These are phyloP conservation scores for Casuarius casuarius DNA, from an alignment of 2,113 vertebrate genomes.

Conservation along the genomic window DNA sequence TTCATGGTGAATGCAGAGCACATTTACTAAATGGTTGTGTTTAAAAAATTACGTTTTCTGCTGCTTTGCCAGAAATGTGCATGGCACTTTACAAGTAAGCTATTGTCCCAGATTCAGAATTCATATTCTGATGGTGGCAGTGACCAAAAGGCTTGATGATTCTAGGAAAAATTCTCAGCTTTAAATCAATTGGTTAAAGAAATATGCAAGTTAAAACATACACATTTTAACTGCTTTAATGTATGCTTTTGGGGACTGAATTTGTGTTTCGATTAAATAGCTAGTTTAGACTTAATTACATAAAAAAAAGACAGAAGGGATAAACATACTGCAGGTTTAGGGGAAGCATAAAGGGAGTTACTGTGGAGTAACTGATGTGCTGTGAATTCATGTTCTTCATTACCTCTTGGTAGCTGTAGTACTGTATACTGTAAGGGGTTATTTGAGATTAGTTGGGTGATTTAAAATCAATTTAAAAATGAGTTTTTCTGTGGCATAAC, in stretches of 20 bases:
- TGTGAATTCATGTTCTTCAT: not conserved
- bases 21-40: not conserved
- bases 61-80: not conserved
- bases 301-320: not conserved
- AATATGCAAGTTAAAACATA: not conserved
- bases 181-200: not conserved
- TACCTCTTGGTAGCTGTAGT: not conserved
- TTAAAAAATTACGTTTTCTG: not conserved
- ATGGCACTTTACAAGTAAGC: not conserved
- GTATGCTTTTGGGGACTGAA: not conserved
- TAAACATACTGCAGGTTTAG: not conserved
- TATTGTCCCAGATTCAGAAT: not conserved
- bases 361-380: not conserved
- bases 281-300: not conserved
- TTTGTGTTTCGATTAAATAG: not conserved
- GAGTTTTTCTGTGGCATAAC: not conserved
- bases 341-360: not conserved
- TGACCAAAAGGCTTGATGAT: not conserved
- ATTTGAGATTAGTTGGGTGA: not conserved
- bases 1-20: not conserved
- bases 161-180: not conserved
- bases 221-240: not conserved
- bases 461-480: not conserved
- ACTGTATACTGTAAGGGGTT: not conserved
- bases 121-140: not conserved